Percentiles rank a stretch among this genome's conserved stretches.
These are phyloP conservation scores for Tanytarsus gracilentus DNA, from an alignment of 2,888 invertebrate species.

Conservation along the genomic window DNA sequence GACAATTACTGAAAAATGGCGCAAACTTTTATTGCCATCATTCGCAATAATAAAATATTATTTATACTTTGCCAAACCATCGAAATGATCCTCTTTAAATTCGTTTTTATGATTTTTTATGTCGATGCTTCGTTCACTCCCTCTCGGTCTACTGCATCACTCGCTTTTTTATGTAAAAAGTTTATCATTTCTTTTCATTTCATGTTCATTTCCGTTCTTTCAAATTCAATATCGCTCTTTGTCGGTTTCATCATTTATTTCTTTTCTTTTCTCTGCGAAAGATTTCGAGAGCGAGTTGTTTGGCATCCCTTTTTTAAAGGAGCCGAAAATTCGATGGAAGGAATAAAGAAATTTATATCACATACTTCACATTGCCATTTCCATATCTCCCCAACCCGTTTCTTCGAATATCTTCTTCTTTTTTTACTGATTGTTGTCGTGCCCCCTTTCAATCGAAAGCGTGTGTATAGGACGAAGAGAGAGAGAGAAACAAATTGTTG, in stretches of 20 bases:
- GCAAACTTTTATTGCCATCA: neutral
- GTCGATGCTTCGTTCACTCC: too few relatives aligned
- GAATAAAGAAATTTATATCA: conserved; percentile 3
- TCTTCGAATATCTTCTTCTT: neutral
- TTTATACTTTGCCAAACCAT: neutral
- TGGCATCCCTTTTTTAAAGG: neutral
- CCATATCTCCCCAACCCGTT: neutral
- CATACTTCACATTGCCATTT: conserved; percentile 16
- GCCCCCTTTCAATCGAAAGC: conserved; percentile 1
- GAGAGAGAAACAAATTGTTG: conserved; percentile 18
- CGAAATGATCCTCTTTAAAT: conserved; percentile 4
- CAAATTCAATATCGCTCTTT: conserved; percentile 26
- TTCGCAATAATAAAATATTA: conserved; percentile 3
- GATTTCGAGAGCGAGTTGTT: too few relatives aligned
- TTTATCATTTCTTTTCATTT: conserved; percentile 16
- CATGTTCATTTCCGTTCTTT: conserved; percentile 13
- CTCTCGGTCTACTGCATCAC: neutral
- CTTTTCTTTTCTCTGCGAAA: neutral
- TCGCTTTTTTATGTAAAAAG: conserved; percentile 2
- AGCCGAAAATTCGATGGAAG: neutral
- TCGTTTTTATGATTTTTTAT: too few relatives aligned
- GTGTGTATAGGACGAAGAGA: neutral
- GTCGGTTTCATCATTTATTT: neutral
- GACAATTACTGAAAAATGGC: too few relatives aligned
- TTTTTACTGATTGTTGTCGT: neutral